Percentiles rank a stretch among this genome's conserved stretches.
phyloP scores from a whole-genome alignment of 2,888 invertebrate species.

The Drosophila merina region DNA sequence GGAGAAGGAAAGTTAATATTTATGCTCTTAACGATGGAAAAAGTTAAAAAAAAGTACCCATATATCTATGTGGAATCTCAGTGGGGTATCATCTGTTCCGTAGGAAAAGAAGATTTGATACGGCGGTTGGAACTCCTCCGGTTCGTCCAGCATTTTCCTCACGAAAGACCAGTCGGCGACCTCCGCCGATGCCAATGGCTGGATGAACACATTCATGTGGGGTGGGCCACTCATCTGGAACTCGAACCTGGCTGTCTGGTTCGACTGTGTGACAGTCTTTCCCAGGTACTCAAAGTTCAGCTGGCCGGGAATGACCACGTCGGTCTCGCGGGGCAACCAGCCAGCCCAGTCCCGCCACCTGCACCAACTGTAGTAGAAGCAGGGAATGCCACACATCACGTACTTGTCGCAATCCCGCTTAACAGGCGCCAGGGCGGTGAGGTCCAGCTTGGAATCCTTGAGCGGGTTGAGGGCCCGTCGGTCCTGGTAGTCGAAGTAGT shows the following conservation, averaged over 20 bases:
- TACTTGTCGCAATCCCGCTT: conserved; percentile 56
- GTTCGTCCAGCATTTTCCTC: conserved; percentile 55
- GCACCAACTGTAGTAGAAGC: conserved; percentile 69
- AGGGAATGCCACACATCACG: conserved; percentile 78
- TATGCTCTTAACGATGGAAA: no score
- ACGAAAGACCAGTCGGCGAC: conserved; percentile 76
- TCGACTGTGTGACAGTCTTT: conserved; percentile 45
- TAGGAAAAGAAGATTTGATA: conserved; percentile 71
- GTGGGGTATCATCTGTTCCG: conserved; percentile 67
- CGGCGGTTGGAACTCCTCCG: conserved; percentile 58
- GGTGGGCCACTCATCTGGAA: conserved; percentile 71
- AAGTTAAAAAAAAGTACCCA: conserved; percentile 26
- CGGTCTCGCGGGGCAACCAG: conserved; percentile 67
- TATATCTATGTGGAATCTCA: conserved; percentile 71
- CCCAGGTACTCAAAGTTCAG: conserved; percentile 63
- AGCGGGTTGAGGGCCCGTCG: conserved; percentile 57
- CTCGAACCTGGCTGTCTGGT: conserved; percentile 54
- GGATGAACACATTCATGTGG: conserved; percentile 75
- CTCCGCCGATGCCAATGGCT: conserved; percentile 61
- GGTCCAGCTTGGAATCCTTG: conserved; percentile 48
- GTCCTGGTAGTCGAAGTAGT: conserved; percentile 84
- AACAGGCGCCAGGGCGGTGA: conserved; percentile 58
- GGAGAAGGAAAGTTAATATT: no score
- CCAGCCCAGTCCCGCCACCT: conserved; percentile 42
- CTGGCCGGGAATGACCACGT: conserved; percentile 51